Base-by-base conservation (phyloP, 37 sponge, comb jelly and placozoan species). In the Diacarnus erythraeanus region DNA sequence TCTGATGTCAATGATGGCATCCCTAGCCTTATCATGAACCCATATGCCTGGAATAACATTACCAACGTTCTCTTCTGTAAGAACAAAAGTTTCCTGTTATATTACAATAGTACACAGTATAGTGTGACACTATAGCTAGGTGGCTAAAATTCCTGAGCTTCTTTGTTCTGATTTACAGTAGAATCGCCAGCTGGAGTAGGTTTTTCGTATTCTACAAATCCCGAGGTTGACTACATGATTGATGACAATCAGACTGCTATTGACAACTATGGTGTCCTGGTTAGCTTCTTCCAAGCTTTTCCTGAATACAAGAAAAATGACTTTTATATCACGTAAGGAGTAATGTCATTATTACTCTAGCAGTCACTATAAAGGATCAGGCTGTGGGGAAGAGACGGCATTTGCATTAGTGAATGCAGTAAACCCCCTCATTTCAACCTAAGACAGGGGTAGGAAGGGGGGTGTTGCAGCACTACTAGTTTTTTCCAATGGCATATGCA, bases 151-250 rank as follows among this genome's bases (percentile, higher is more conserved):
- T 9, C 15, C 65, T 64, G n/a, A 64, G 25, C 65, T 25, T 27
- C 65, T 23, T 9, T 25, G 10, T 67, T 21, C 5, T 29, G 36
- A 36, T 6, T 40, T 40, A 2, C 75, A 86, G 90, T 93, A 64
- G 93, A 93, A 61, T 65, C 93, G 26, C 93, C 93, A 37, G 93
- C 91, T 60, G 93, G 93, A 65, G 93, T 93, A 0, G 93, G 93
- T 22, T 93, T 93, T 76, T 89, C 92, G 33, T 93, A 82, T 58
- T 92, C 92, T 21, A 59, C 76, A 30, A 82, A 87, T 42, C 77
- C 85, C 31, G 38, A 47, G 27, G 51, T 39, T 20, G 91, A 89
- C 75, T 93, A 93, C 69, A 25, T 21, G 57, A 85, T 74, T 23
- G 86, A 89, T 75, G 93, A 93, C 67, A 74, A 83, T 44, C 59